Evolutionary conservation across 2,113 vertebrate species (phyloP).

Genomic region (Corynorhinus townsendii): DNA sequence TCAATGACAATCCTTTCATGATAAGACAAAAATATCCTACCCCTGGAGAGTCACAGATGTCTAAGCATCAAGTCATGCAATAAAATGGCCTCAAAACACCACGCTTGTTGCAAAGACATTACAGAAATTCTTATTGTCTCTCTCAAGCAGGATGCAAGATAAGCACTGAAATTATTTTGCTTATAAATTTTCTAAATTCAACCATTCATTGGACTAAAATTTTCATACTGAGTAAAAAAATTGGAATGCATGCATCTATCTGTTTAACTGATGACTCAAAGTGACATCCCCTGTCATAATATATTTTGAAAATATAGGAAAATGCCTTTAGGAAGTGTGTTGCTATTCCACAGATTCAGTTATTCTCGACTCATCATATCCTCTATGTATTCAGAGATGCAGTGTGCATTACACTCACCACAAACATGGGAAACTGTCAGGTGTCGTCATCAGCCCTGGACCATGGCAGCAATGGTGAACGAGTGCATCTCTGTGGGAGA

Average conservation of each 20-base stretch:
- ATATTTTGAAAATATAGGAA: background rate
- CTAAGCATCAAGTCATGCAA: constrained; percentile 20
- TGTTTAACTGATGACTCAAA: constrained; percentile 23
- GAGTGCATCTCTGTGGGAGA: background rate
- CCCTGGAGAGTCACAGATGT: background rate
- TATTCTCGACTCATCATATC: background rate
- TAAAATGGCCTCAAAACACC: constrained; percentile 29
- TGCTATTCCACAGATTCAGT: background rate
- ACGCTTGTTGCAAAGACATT: background rate
- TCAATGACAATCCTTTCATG: constrained; percentile 6
- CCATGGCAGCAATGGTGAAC: background rate
- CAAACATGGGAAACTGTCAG: background rate
- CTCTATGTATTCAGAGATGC: background rate
- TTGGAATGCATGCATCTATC: background rate
- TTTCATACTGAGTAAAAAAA: constrained; percentile 17
- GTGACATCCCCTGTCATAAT: background rate
- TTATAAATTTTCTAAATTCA: constrained; percentile 9
- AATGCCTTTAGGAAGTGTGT: background rate
- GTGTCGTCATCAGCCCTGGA: background rate
- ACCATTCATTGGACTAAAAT: background rate
- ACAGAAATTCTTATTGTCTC: constrained; percentile 11
- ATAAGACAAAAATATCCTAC: background rate
- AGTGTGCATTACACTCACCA: background rate
- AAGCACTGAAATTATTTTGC: background rate
- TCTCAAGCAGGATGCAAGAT: background rate